These are phyloP conservation scores for Chloroceryle aenea DNA, from an alignment of 2,113 vertebrate species.

Conservation along the genomic window DNA sequence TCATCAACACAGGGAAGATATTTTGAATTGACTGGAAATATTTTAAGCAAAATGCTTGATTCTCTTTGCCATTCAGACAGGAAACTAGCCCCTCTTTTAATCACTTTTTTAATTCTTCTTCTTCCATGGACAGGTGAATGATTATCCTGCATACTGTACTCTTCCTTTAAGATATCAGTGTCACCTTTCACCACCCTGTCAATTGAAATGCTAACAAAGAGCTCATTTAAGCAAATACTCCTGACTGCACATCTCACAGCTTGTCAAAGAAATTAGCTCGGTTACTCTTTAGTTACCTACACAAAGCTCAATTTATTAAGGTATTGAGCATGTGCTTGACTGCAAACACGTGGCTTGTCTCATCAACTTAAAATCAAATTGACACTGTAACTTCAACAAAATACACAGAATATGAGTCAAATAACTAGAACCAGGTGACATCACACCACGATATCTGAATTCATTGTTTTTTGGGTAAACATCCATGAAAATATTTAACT, in stretches of 20 bases:
- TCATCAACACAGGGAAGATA: background rate
- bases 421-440: background rate
- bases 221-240: background rate
- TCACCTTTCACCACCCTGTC: background rate
- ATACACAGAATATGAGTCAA: background rate
- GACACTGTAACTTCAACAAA: background rate
- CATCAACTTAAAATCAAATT: background rate
- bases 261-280: slow-evolving; percentile 14
- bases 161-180: background rate
- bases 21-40: background rate
- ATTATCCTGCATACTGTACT: background rate
- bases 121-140: background rate
- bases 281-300: background rate
- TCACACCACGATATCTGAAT: background rate
- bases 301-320: background rate
- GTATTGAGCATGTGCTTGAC: background rate
- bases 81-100: background rate
- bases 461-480: background rate
- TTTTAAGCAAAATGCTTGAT: background rate
- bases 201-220: background rate
- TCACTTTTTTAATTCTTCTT: background rate
- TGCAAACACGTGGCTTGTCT: background rate
- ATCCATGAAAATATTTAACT: background rate
- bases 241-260: background rate
- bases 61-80: background rate